A percentile compares a stretch with the other conserved stretches of the same genome.
Conservation (phyloP, 2,113 vertebrate genomes). For the Strix aluco region DNA sequence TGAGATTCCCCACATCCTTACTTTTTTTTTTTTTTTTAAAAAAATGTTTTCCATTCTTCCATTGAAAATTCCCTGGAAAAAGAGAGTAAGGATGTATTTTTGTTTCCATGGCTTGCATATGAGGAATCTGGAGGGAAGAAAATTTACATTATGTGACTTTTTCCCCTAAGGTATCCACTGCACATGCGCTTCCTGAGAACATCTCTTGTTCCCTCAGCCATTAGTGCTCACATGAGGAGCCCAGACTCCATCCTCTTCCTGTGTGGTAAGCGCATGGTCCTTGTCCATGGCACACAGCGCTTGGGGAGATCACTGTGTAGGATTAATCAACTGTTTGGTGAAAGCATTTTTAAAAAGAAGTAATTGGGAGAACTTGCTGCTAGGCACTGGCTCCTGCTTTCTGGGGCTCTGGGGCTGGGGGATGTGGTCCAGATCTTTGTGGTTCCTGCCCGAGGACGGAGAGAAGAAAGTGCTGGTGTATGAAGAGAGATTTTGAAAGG, state of each 20-base stretch:
- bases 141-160: background rate
- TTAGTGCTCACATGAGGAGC: background rate
- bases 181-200: background rate
- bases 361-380: background rate
- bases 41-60: background rate
- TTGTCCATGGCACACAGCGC: background rate
- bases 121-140: background rate
- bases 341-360: background rate
- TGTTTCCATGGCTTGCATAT: background rate
- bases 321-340: background rate
- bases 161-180: background rate
- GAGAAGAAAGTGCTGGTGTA: background rate
- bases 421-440: background rate
- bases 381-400: rapidly evolving
- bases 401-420: background rate
- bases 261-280: rapidly evolving
- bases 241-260: background rate
- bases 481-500: background rate
- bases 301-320: background rate
- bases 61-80: background rate
- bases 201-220: background rate
- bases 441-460: background rate
- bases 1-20: background rate
- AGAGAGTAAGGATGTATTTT: background rate
- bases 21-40: too few relatives aligned